Conservation (phyloP, 2,888 invertebrate genomes). For the Tortricodes alternella region DNA sequence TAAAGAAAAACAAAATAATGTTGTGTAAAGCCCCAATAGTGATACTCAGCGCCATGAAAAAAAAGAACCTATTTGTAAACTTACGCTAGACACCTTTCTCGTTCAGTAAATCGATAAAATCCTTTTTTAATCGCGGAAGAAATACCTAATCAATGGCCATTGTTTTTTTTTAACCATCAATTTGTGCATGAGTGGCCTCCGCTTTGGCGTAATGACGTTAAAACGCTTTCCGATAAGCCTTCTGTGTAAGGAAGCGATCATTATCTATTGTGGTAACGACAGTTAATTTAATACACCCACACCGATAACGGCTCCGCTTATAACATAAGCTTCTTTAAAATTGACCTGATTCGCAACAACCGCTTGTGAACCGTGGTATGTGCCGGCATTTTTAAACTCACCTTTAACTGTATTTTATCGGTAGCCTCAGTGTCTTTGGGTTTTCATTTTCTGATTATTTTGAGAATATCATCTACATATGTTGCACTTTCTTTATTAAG, state of each 20-base stretch:
- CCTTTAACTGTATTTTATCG: too few species aligned
- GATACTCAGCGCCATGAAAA: too few species aligned
- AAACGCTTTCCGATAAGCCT: constrained; percentile 24
- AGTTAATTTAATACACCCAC: constrained; percentile 30
- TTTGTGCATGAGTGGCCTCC: constrained; percentile 2
- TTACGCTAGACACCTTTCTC: too few species aligned
- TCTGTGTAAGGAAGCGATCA: constrained; percentile 14
- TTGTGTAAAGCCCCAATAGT: too few species aligned
- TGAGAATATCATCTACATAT: too few species aligned
- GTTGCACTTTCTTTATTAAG: too few species aligned
- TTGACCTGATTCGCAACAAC: neutral
- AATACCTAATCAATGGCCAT: constrained; percentile 8
- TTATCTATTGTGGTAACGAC: constrained; percentile 3
- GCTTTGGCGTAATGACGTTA: constrained; percentile 7
- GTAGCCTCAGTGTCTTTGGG: too few species aligned
- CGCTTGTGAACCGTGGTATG: neutral
- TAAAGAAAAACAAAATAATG: too few species aligned
- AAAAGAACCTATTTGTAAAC: too few species aligned
- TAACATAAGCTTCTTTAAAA: neutral
- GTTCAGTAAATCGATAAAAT: too few species aligned
- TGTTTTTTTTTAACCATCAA: neutral
- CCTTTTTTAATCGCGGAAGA: neutral
- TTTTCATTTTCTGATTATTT: too few species aligned
- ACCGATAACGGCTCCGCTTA: constrained; percentile 20
- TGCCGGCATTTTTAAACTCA: too few species aligned